phyloP scores from a whole-genome alignment of 2,113 vertebrate genomes.

The Morone chrysops region DNA sequence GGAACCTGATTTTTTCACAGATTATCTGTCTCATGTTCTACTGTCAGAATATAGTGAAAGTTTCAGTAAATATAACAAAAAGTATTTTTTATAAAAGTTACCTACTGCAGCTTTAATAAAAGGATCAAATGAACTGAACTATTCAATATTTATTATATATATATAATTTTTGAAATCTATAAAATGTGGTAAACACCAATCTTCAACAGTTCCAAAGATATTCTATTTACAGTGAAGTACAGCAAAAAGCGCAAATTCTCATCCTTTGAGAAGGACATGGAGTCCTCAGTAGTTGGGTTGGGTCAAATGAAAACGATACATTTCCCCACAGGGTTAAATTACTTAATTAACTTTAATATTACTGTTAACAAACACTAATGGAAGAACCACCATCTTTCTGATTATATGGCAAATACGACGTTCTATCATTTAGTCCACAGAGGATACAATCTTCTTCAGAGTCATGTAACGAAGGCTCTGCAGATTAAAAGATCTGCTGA shows the following conservation, averaged over 20 bases:
- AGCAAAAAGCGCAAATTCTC: not conserved
- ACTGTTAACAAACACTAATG: not conserved
- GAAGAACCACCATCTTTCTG: not conserved
- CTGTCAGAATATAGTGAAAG: no score
- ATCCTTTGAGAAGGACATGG: not conserved
- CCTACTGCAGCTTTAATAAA: no score
- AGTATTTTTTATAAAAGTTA: no score
- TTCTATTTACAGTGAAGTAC: not conserved
- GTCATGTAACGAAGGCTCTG: conserved; percentile 20
- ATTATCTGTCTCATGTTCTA: no score
- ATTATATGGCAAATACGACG: not conserved
- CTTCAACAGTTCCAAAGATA: not conserved
- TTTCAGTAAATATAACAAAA: no score
- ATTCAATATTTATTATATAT: no score
- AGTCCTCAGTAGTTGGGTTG: not conserved
- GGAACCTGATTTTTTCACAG: no score
- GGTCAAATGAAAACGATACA: not conserved
- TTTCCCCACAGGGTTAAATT: not conserved
- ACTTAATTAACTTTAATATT: not conserved
- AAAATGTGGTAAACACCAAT: not conserved
- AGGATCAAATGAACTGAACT: no score
- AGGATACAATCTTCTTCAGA: conserved; percentile 5
- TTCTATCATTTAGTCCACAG: not conserved
- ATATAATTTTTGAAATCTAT: no score
- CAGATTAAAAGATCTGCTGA: conserved; percentile 29